phyloP scores from a whole-genome alignment of 2,888 invertebrate genomes.

The Xestia rhomboidea region DNA sequence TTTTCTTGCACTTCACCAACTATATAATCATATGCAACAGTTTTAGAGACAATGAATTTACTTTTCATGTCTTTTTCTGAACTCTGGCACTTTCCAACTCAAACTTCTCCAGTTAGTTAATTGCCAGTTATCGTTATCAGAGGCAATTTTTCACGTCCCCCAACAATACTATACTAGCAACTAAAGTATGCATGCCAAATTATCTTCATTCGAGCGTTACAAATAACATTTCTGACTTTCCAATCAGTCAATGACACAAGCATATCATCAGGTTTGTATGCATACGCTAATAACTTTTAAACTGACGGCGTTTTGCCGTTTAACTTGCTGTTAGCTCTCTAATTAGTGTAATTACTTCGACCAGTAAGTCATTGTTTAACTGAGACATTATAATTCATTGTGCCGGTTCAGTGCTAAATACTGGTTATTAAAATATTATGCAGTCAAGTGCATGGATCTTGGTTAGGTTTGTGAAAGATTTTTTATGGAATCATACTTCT shows the following conservation, averaged over 20 bases:
- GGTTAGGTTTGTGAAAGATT: background rate
- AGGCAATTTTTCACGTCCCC: slow-evolving; percentile 16
- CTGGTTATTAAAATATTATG: slow-evolving; percentile 40
- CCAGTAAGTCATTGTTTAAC: slow-evolving; percentile 59
- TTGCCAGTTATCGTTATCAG: slow-evolving; percentile 27
- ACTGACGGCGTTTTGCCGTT: slow-evolving; percentile 53
- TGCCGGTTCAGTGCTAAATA: slow-evolving; percentile 36
- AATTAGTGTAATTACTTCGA: slow-evolving; percentile 60
- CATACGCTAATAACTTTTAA: slow-evolving; percentile 61
- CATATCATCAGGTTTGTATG: slow-evolving; percentile 61
- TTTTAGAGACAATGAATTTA: background rate
- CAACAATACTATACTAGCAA: slow-evolving; percentile 18
- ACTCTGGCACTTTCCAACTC: slow-evolving; percentile 16
- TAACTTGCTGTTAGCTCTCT: slow-evolving; percentile 55
- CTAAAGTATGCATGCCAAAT: slow-evolving; percentile 47
- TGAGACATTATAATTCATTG: slow-evolving; percentile 46
- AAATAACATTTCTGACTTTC: slow-evolving; percentile 64
- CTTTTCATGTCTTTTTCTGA: background rate
- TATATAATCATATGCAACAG: background rate
- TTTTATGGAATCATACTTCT: background rate
- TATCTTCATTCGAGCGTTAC: slow-evolving; percentile 62
- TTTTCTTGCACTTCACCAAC: background rate
- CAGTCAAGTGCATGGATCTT: slow-evolving; percentile 19
- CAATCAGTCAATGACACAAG: slow-evolving; percentile 66
- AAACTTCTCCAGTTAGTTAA: background rate